A percentile compares a stretch with the other conserved stretches of the same genome.
phyloP scores from a whole-genome alignment of 1,140 invertebrate genomes.

The Nebria ingens region DNA sequence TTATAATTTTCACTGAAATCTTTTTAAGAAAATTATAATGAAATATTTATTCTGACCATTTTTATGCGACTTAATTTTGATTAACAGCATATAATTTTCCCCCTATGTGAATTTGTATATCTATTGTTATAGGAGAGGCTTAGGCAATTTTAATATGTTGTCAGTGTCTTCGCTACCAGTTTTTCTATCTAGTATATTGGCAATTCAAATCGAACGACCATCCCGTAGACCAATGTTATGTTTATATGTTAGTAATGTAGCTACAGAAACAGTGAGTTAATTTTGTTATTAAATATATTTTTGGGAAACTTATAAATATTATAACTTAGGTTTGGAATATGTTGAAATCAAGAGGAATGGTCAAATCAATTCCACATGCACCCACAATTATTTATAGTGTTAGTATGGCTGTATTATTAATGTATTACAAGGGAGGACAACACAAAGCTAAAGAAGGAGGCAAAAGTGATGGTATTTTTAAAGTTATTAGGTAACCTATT shows the following conservation, averaged over 20 bases:
- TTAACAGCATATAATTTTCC: too few relatives aligned
- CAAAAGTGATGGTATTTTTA: conserved; percentile 51
- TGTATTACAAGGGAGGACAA: conserved; percentile 43
- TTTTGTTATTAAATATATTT: too few relatives aligned
- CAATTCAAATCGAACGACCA: conserved; percentile 65
- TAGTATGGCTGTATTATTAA: conserved; percentile 47
- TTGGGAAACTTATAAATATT: too few relatives aligned
- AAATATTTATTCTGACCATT: too few relatives aligned
- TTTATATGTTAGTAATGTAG: conserved; percentile 73
- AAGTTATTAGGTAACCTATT: conserved; percentile 43
- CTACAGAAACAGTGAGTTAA: conserved; percentile 50
- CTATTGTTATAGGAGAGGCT: conserved; percentile 42
- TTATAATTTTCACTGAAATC: too few relatives aligned
- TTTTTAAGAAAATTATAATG: too few relatives aligned
- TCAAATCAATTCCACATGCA: conserved; percentile 50
- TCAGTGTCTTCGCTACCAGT: conserved; percentile 61
- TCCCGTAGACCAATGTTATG: conserved; percentile 57
- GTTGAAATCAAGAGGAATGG: conserved; percentile 50
- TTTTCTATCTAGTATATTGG: conserved; percentile 55
- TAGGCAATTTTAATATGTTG: conserved; percentile 58
- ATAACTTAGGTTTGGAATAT: conserved; percentile 60
- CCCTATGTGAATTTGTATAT: too few relatives aligned
- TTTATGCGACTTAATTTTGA: too few relatives aligned
- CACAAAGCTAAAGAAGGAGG: conserved; percentile 28
- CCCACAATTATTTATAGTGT: conserved; percentile 53